Conservation (phyloP, 2,113 vertebrate genomes). For the Chaenogobius annularis region DNA sequence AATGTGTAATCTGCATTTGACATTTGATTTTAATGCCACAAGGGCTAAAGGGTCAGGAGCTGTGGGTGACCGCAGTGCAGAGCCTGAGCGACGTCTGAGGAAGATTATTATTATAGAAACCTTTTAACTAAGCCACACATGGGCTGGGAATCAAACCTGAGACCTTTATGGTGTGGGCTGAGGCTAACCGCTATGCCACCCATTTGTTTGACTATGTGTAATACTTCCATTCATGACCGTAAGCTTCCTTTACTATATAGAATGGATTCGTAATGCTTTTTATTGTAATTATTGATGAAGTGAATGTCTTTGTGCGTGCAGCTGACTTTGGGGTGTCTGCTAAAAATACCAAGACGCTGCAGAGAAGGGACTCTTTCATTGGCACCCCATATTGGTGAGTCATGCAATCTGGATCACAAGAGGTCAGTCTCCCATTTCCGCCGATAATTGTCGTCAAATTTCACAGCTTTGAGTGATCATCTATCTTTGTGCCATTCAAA, state of each 20-base stretch:
- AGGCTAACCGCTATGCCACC: not conserved
- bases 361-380: slow-evolving; percentile 98
- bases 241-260: not conserved
- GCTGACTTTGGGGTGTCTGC: slow-evolving; percentile 99
- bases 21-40: not conserved
- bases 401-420: slow-evolving; percentile 40
- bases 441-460: slow-evolving; percentile 14
- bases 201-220: not conserved
- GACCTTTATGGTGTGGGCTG: not conserved
- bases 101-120: not conserved
- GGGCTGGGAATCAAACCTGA: not conserved
- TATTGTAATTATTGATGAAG: slow-evolving; percentile 32
- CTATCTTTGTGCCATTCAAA: slow-evolving; percentile 5
- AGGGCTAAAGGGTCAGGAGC: not conserved
- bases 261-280: not conserved
- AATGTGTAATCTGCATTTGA: not conserved
- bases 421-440: slow-evolving; percentile 20
- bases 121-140: not conserved
- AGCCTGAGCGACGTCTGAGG: not conserved
- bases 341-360: slow-evolving; percentile 96
- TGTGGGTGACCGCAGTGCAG: not conserved
- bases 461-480: slow-evolving; percentile 2
- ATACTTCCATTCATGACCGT: not conserved
- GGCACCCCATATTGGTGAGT: slow-evolving; percentile 99
- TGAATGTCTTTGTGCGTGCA: slow-evolving; percentile 75